Evolutionary conservation across 2,797 vertebrate species (phyloP), one percentile per base, ranked within the genome.

Genomic region (Lutjanus campechanus): DNA sequence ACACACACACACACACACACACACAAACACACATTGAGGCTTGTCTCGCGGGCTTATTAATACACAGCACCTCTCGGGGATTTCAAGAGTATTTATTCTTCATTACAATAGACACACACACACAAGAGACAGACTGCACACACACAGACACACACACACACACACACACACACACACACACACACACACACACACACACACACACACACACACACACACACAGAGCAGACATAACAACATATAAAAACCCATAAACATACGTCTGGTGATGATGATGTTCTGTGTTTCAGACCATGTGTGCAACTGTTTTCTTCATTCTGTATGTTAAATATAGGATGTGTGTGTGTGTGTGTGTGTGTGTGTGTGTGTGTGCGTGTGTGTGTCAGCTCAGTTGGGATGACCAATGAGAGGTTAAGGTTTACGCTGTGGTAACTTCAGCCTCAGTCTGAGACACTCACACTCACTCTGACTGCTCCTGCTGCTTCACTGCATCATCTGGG

Each of bases 31-130:
- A 47, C 9, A 85, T 36, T 62, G 58, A 69, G 60, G 17, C 43
- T 22, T 10, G 47, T 71, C 69, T 69, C 41, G 3, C 5, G 1
- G 64, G 69, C 67, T 85, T 85, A 79, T 81, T 83, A 88, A 76
- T 68, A 76, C 66, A 5, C 12, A 11, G 1, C 76, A 69, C 53
- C 29, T 88, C 79, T 63, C 49, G 0, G 77, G 66, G 83, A 85
- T 81, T 81, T 84, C 22, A n/a, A 50, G 63, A 77, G 71, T 58
- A 50, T 88, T 88, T 74, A 73, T 72, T 69, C 60, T 74, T 84
- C 75, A 64, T 84, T 49, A 61, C 53, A 78, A 76, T n/a, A 76
- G 20, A 70, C 62, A 49, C 7, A 75, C 15, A 19, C 53, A 64
- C n/a, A n/a, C n/a, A n/a, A n/a, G n/a, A n/a, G n/a, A n/a, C n/a